Evolutionary conservation across 2,113 vertebrate species (phyloP).

Genomic region (Todiramphus chloris): DNA sequence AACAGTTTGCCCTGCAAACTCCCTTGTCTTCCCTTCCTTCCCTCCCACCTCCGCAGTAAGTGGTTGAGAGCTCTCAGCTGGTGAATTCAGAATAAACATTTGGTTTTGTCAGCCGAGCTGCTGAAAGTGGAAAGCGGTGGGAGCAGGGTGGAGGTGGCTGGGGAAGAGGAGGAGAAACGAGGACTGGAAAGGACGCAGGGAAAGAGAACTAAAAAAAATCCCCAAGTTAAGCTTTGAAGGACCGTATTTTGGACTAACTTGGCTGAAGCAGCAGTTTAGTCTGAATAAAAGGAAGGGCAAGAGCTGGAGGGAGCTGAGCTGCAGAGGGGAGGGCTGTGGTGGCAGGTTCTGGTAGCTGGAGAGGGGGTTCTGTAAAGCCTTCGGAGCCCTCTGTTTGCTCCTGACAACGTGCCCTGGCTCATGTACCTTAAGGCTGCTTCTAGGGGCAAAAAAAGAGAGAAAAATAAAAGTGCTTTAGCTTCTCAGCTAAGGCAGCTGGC

Average conservation of each 20-base stretch:
- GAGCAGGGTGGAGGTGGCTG: slow-evolving; percentile 11
- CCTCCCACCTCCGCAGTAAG: not conserved
- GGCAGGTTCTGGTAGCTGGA: not conserved
- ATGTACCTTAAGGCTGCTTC: not conserved
- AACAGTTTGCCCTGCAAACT: not conserved
- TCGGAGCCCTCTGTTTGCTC: not conserved
- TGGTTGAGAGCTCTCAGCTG: slow-evolving; percentile 16
- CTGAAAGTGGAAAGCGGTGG: slow-evolving; percentile 48
- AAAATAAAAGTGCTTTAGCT: not conserved
- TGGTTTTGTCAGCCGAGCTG: slow-evolving; percentile 8
- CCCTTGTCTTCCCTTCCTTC: not conserved
- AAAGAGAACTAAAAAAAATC: not conserved
- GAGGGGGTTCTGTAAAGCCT: not conserved
- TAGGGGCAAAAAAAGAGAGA: not conserved
- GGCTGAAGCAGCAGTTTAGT: not conserved
- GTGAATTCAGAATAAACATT: not conserved
- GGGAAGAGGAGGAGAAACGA: not conserved
- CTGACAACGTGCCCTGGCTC: rapidly evolving
- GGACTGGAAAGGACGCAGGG: not conserved
- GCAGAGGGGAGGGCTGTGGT: not conserved
- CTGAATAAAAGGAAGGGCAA: not conserved
- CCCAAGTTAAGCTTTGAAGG: not conserved
- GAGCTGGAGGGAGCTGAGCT: not conserved
- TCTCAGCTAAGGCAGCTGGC: not conserved
- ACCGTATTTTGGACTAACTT: not conserved